Percentiles rank a stretch among this genome's conserved stretches.
phyloP scores from a whole-genome alignment of 2,113 vertebrate genomes.

The Gavialis gangeticus region DNA sequence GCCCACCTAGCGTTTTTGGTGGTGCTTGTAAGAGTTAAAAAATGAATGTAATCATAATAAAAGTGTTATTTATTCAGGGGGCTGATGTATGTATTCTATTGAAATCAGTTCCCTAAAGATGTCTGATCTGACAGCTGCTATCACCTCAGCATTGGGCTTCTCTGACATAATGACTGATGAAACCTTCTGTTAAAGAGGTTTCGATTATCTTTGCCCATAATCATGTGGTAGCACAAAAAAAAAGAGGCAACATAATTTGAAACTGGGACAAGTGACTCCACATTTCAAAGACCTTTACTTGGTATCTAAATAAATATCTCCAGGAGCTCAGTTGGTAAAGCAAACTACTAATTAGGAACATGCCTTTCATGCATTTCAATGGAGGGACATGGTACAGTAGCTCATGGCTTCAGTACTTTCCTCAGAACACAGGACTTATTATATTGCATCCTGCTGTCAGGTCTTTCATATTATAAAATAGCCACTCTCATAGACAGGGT shows the following conservation, averaged over 20 bases:
- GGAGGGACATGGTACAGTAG: neutral
- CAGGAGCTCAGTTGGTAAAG: neutral
- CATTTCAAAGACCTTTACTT: neutral
- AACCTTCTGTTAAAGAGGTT: neutral
- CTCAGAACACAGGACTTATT: neutral
- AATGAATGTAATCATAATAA: neutral
- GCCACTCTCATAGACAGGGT: neutral
- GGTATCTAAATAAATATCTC: neutral
- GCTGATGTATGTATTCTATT: neutral
- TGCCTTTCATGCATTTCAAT: fast-evolving
- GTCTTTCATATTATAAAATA: neutral
- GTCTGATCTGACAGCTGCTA: neutral
- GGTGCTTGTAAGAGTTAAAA: neutral
- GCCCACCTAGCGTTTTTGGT: neutral
- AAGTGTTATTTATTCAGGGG: neutral
- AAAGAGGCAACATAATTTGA: neutral
- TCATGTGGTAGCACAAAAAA: neutral
- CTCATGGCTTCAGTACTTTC: neutral
- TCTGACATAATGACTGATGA: neutral
- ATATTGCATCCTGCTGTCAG: fast-evolving
- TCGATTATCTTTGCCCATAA: neutral
- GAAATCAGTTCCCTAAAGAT: neutral
- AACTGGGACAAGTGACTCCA: neutral
- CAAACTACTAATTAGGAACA: neutral
- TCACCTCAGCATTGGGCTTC: neutral